Conservation (phyloP, 2,888 invertebrate genomes). For the Ormyrus thymus region DNA sequence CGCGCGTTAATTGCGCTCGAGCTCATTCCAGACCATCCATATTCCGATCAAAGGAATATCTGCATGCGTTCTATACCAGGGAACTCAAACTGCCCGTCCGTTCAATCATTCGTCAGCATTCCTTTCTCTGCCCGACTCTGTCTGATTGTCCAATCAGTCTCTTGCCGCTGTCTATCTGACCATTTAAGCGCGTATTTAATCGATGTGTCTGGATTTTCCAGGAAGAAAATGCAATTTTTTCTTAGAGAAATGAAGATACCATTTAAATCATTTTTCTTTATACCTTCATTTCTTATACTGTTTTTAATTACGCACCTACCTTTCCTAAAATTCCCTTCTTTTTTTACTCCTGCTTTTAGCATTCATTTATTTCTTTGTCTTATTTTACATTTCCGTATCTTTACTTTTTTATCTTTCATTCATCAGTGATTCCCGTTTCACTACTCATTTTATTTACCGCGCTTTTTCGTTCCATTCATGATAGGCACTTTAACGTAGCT, state of each 20-base stretch:
- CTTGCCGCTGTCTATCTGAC: conserved; percentile 10
- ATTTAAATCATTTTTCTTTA: too few relatives aligned
- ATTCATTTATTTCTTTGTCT: neutral
- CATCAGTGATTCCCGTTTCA: too few relatives aligned
- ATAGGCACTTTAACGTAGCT: too few relatives aligned
- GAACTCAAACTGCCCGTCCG: neutral
- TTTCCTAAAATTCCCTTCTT: neutral
- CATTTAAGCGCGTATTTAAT: neutral
- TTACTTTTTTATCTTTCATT: too few relatives aligned
- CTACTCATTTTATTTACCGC: too few relatives aligned
- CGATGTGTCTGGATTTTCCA: too few relatives aligned
- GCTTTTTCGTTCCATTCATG: too few relatives aligned
- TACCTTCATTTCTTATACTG: too few relatives aligned
- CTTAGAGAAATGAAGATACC: too few relatives aligned
- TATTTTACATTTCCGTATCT: too few relatives aligned
- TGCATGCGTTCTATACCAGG: conserved; percentile 11
- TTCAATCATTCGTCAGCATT: conserved; percentile 46
- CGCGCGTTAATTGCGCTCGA: conserved; percentile 31
- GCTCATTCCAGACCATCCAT: conserved; percentile 17
- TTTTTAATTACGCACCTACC: too few relatives aligned
- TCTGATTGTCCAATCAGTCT: conserved; percentile 15
- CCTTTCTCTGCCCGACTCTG: conserved; percentile 55
- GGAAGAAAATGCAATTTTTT: too few relatives aligned
- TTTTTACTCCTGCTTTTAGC: neutral
- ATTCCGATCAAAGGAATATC: conserved; percentile 38